Conservation (phyloP, 1,140 invertebrate genomes). For the Homarus americanus region DNA sequence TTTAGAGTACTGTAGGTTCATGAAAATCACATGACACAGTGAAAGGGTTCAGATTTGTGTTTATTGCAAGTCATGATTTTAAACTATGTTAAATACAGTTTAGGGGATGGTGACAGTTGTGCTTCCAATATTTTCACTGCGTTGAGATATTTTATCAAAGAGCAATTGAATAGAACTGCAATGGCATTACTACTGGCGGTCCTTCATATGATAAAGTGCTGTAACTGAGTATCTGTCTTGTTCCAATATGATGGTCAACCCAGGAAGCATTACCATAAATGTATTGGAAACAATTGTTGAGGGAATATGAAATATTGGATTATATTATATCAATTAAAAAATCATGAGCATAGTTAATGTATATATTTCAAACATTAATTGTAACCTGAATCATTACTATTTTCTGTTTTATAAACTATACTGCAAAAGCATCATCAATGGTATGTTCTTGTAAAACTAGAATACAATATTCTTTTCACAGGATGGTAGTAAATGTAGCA, state of each 20-base stretch:
- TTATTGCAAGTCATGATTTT: not conserved
- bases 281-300: too few relatives aligned
- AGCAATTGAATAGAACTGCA: not conserved
- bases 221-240: not conserved
- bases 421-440: not conserved
- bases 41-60: too few relatives aligned
- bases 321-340: too few relatives aligned
- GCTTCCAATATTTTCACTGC: constrained; percentile 6
- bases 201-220: too few relatives aligned
- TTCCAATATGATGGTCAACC: not conserved
- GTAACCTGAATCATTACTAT: too few relatives aligned
- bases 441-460: not conserved
- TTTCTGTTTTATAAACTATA: not conserved
- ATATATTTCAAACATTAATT: too few relatives aligned
- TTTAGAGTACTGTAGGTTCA: too few relatives aligned
- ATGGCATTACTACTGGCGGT: not conserved
- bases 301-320: too few relatives aligned
- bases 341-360: too few relatives aligned
- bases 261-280: not conserved
- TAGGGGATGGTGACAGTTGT: not conserved
- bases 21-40: too few relatives aligned
- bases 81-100: not conserved
- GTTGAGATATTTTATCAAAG: not conserved
- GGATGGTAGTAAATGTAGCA: not conserved
- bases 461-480: not conserved